phyloP scores from a whole-genome alignment of 2,113 vertebrate species.

The Elaphurus davidianus region DNA sequence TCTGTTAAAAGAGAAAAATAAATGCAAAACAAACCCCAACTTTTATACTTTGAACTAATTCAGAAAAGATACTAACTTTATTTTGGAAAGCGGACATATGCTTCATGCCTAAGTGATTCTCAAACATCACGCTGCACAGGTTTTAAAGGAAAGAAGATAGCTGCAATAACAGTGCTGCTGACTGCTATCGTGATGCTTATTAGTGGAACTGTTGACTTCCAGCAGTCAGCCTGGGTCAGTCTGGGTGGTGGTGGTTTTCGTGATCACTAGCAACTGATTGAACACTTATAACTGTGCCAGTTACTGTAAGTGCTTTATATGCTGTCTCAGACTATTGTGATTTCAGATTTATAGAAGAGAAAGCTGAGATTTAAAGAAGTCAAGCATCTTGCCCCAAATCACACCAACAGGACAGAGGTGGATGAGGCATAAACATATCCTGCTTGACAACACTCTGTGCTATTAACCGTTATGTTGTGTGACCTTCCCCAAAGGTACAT shows the following conservation, averaged over 20 bases:
- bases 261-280: neutral
- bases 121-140: neutral
- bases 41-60: neutral
- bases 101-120: neutral
- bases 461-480: neutral
- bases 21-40: neutral
- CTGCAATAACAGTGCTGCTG: neutral
- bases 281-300: neutral
- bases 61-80: neutral
- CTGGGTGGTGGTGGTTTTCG: neutral
- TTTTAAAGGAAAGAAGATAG: neutral
- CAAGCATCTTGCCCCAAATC: neutral
- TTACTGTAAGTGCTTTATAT: neutral
- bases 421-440: neutral
- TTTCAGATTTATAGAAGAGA: neutral
- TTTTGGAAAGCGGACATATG: neutral
- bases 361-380: neutral
- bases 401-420: neutral
- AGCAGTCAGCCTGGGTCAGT: neutral
- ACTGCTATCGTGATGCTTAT: neutral
- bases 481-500: neutral
- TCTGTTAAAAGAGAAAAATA: conserved; percentile 13
- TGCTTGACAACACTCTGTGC: neutral
- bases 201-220: neutral
- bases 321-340: neutral